These are phyloP conservation scores for Holocentrus rufus DNA, from an alignment of 2,797 vertebrate genomes.

Conservation along the genomic window DNA sequence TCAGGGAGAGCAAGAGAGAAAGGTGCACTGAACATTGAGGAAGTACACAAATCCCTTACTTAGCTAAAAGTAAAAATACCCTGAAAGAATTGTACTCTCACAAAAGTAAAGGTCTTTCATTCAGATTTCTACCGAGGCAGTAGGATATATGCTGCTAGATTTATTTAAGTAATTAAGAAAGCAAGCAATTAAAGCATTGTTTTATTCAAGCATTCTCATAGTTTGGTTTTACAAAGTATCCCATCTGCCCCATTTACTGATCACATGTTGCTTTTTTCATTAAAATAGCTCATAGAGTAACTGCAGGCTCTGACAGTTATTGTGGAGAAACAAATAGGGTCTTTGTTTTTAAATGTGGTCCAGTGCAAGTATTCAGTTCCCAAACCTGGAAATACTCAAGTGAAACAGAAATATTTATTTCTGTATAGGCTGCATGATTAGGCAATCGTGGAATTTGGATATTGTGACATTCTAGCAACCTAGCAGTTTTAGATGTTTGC, in stretches of 20 bases:
- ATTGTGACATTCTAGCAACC: too few relatives aligned
- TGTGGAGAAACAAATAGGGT: too few relatives aligned
- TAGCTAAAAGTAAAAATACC: slow-evolving; percentile 17
- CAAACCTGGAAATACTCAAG: too few relatives aligned
- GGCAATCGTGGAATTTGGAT: too few relatives aligned
- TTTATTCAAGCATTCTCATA: too few relatives aligned
- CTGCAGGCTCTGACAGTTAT: too few relatives aligned
- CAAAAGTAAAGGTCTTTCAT: neutral
- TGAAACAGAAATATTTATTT: too few relatives aligned
- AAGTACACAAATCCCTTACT: slow-evolving; percentile 46
- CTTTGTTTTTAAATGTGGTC: too few relatives aligned
- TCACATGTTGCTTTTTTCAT: slow-evolving; percentile 17
- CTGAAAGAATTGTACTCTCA: too few relatives aligned
- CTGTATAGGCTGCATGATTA: too few relatives aligned
- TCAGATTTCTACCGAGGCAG: slow-evolving; percentile 5
- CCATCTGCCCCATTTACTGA: slow-evolving; percentile 31
- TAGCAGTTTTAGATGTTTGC: neutral
- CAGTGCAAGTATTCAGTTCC: too few relatives aligned
- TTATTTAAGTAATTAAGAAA: neutral
- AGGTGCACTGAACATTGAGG: slow-evolving; percentile 22
- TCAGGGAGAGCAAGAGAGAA: slow-evolving; percentile 2
- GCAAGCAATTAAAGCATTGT: too few relatives aligned
- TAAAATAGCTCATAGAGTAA: neutral
- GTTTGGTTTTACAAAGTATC: neutral
- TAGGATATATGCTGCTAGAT: neutral